A percentile compares a stretch with the other conserved stretches of the same genome.
Evolutionary conservation across 2,113 vertebrate species (phyloP).

Genomic region (Aldabrachelys gigantea): DNA sequence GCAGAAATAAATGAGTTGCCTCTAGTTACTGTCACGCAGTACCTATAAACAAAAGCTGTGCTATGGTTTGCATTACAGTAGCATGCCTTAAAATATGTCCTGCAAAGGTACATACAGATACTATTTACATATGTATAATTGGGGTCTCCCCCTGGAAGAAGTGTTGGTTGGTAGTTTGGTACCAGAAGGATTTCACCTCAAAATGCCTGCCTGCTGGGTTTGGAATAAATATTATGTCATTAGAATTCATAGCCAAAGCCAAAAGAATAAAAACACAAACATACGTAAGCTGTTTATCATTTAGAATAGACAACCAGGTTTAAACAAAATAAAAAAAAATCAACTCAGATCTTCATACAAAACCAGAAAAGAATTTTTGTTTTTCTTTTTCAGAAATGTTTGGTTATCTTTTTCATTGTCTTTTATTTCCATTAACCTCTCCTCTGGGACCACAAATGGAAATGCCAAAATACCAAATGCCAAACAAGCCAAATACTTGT

Average conservation of each 20-base stretch:
- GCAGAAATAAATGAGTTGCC: neutral
- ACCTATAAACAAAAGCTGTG: neutral
- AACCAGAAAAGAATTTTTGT: neutral
- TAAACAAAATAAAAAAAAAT: neutral
- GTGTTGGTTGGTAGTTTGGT: neutral
- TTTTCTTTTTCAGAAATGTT: neutral
- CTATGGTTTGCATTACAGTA: neutral
- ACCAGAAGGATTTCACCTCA: neutral
- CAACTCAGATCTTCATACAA: neutral
- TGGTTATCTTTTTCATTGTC: neutral
- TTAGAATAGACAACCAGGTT: neutral
- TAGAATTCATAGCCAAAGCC: neutral
- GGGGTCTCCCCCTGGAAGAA: neutral
- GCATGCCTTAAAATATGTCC: neutral
- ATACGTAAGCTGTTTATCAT: neutral
- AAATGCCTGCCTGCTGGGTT: neutral
- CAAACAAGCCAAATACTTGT: neutral
- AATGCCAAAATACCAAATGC: neutral
- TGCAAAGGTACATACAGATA: neutral
- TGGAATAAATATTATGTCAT: neutral
- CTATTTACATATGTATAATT: neutral
- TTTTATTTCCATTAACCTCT: neutral
- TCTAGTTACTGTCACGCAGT: neutral
- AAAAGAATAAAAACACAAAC: neutral
- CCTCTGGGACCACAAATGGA: neutral